A percentile compares a stretch with the other conserved stretches of the same genome.
These are phyloP conservation scores for Cynoglossus semilaevis DNA, from an alignment of 2,113 vertebrate species.

Conservation along the genomic window DNA sequence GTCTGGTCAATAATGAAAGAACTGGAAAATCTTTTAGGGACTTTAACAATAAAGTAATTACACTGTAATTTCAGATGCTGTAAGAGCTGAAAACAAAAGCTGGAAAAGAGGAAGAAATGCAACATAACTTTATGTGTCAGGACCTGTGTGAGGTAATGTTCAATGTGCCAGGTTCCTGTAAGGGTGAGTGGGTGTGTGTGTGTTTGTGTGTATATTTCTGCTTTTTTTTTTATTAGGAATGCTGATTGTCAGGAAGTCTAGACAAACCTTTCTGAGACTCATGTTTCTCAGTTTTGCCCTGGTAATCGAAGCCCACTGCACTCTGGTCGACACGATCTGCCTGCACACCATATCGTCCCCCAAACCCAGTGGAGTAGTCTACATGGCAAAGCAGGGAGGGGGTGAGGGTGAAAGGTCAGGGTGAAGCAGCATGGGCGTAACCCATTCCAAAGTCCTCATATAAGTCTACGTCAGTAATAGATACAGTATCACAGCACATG, in stretches of 20 bases:
- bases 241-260: background rate
- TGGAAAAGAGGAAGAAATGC: conserved; percentile 24
- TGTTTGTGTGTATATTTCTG: background rate
- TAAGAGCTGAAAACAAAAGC: background rate
- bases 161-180: background rate
- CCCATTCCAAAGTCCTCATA: background rate
- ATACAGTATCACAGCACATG: too few relatives aligned
- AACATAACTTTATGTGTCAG: conserved; percentile 10
- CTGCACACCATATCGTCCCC: conserved; percentile 76
- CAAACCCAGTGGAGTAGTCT: conserved; percentile 81
- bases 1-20: too few relatives aligned
- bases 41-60: background rate
- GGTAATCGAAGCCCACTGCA: conserved; percentile 93
- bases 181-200: background rate
- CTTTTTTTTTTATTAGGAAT: background rate
- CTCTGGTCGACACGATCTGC: conserved; percentile 87
- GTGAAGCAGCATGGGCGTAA: conserved; percentile 18
- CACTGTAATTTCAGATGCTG: background rate
- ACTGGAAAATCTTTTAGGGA: too few relatives aligned
- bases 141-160: conserved; percentile 11
- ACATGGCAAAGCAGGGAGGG: conserved; percentile 42
- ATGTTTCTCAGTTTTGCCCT: conserved; percentile 91
- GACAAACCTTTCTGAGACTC: conserved; percentile 92
- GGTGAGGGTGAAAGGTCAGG: conserved; percentile 44
- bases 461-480: too few relatives aligned